A percentile compares a stretch with the other conserved stretches of the same genome.
These are phyloP conservation scores for Lasiurus borealis DNA, from an alignment of 2,113 vertebrate species.

Conservation along the genomic window DNA sequence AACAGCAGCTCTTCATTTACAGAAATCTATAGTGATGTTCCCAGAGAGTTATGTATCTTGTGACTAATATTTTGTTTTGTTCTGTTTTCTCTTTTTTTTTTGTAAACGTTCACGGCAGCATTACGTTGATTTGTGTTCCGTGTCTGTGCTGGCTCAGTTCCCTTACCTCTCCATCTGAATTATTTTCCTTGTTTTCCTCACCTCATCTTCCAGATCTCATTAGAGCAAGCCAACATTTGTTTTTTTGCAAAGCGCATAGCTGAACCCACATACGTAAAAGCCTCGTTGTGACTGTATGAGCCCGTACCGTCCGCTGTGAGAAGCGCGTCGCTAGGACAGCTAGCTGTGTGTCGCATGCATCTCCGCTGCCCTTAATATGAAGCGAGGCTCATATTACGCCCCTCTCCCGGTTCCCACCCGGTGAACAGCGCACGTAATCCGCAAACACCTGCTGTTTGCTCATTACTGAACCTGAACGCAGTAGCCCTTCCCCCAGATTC, in stretches of 20 bases:
- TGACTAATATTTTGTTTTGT: slow-evolving; percentile 88
- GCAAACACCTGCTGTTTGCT: slow-evolving; percentile 87
- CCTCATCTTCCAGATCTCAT: slow-evolving; percentile 79
- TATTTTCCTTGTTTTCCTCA: slow-evolving; percentile 84
- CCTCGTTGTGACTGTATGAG: slow-evolving; percentile 45
- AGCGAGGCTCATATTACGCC: slow-evolving; percentile 85
- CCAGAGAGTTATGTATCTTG: slow-evolving; percentile 76
- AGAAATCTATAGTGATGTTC: slow-evolving; percentile 78
- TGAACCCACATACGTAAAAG: slow-evolving; percentile 68
- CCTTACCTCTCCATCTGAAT: slow-evolving; percentile 96
- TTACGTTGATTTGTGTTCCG: slow-evolving; percentile 98
- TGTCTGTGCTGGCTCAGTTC: slow-evolving; percentile 99
- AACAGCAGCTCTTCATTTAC: slow-evolving; percentile 79
- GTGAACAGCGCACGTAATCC: slow-evolving; percentile 84
- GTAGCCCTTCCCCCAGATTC: slow-evolving; percentile 82
- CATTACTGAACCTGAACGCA: slow-evolving; percentile 85
- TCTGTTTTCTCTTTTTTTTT: slow-evolving; percentile 86
- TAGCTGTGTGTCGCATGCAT: slow-evolving; percentile 75
- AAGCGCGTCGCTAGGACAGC: slow-evolving; percentile 68
- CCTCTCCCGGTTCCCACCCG: slow-evolving; percentile 80
- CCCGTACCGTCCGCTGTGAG: slow-evolving; percentile 70
- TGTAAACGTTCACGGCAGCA: slow-evolving; percentile 92
- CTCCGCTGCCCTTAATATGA: slow-evolving; percentile 87
- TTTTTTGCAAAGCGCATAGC: slow-evolving; percentile 59
- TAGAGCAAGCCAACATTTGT: slow-evolving; percentile 73